Evolutionary conservation across 2,113 vertebrate genomes (phyloP).

Genomic region (Anolis carolinensis): DNA sequence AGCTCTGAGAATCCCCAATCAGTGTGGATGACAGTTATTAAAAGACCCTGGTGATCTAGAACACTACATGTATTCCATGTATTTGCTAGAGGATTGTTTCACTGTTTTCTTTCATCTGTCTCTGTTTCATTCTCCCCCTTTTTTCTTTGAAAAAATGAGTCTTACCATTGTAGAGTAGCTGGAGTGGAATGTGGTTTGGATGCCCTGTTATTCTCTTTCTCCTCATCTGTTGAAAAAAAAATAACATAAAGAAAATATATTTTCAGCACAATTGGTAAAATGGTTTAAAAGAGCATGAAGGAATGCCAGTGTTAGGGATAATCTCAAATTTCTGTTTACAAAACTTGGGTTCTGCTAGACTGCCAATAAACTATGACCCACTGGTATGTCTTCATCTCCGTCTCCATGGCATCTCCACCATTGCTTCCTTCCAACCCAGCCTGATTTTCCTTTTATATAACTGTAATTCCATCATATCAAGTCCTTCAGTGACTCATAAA

Average conservation of each 20-base stretch:
- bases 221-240: slow-evolving; percentile 88
- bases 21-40: neutral
- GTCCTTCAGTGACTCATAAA: too few species aligned
- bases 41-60: neutral
- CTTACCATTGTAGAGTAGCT: slow-evolving; percentile 97
- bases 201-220: slow-evolving; percentile 98
- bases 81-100: neutral
- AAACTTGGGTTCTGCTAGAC: too few species aligned
- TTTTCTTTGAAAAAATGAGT: slow-evolving; percentile 9
- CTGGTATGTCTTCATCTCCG: too few species aligned
- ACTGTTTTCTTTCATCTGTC: neutral
- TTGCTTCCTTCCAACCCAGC: too few species aligned
- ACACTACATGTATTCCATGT: neutral
- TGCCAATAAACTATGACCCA: too few species aligned
- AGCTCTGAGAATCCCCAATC: too few species aligned
- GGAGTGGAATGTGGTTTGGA: slow-evolving; percentile 98
- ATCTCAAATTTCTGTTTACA: neutral
- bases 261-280: slow-evolving; percentile 31
- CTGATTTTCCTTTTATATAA: too few species aligned
- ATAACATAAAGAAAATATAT: neutral
- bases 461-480: too few species aligned
- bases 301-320: neutral
- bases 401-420: too few species aligned
- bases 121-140: neutral
- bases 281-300: neutral